Percentiles rank a stretch among this genome's conserved stretches.
phyloP scores from a whole-genome alignment of 2,888 invertebrate genomes.

The Timandra comae region DNA sequence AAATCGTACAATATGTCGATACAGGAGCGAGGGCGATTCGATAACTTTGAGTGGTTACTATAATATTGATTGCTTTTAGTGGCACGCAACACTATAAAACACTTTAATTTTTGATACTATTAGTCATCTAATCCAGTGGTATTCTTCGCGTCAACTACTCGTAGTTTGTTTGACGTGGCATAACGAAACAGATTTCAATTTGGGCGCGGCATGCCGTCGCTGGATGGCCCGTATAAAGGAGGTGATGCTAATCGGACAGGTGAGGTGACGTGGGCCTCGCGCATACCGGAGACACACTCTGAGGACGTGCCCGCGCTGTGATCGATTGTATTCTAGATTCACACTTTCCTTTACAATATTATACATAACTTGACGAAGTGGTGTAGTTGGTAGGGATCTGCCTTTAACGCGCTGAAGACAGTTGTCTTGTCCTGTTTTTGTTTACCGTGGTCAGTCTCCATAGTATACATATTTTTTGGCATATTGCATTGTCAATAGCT shows the following conservation, averaged over 20 bases:
- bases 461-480: too few relatives aligned
- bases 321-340: slow-evolving; percentile 50
- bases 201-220: slow-evolving; percentile 53
- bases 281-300: slow-evolving; percentile 28
- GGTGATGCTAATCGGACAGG: slow-evolving; percentile 74
- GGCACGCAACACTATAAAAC: slow-evolving; percentile 49
- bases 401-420: too few relatives aligned
- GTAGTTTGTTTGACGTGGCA: slow-evolving; percentile 59
- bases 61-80: slow-evolving; percentile 58
- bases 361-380: too few relatives aligned
- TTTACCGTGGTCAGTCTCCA: too few relatives aligned
- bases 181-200: slow-evolving; percentile 73
- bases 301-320: slow-evolving; percentile 40
- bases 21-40: slow-evolving; percentile 54
- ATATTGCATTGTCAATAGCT: too few relatives aligned
- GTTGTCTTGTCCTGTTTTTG: too few relatives aligned
- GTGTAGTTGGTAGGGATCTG: too few relatives aligned
- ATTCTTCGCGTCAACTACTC: slow-evolving; percentile 57
- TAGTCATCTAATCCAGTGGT: slow-evolving; percentile 62
- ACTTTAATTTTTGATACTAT: slow-evolving; percentile 36
- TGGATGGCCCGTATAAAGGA: slow-evolving; percentile 63
- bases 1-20: slow-evolving; percentile 41
- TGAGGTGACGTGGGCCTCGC: slow-evolving; percentile 52
- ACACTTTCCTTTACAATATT: slow-evolving; percentile 22
- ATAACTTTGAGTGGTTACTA: slow-evolving; percentile 59